A percentile compares a stretch with the other conserved stretches of the same genome.
phyloP scores from a whole-genome alignment of 2,888 invertebrate species.

The Onthophagus sagittarius region DNA sequence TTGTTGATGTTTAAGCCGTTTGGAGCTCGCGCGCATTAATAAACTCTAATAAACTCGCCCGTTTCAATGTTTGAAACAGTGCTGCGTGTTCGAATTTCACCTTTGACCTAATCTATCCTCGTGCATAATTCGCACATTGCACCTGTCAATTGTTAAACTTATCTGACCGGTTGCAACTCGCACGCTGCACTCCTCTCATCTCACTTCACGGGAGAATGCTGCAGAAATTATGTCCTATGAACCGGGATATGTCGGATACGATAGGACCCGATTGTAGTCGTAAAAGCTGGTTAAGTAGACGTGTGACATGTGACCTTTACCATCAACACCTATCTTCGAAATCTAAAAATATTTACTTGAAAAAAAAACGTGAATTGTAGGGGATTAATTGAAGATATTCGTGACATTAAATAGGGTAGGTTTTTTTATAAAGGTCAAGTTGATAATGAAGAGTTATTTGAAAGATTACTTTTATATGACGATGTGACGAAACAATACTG shows the following conservation, averaged over 20 bases:
- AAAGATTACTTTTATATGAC: neutral
- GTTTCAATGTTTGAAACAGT: too few species aligned
- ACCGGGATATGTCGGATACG: neutral
- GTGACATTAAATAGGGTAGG: neutral
- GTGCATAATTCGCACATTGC: neutral
- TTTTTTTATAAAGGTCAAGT: neutral
- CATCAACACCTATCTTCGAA: neutral
- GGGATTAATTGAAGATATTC: neutral
- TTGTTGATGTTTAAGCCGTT: neutral
- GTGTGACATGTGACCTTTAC: neutral
- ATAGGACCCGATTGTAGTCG: neutral
- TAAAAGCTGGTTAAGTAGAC: neutral
- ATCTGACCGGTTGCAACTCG: neutral
- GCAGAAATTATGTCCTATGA: neutral
- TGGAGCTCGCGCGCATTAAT: too few species aligned
- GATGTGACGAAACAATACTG: neutral
- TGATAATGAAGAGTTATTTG: neutral
- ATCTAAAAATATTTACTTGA: too few species aligned
- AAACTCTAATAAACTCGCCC: too few species aligned
- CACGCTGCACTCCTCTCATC: neutral
- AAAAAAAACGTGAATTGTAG: too few species aligned
- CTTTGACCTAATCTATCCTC: neutral
- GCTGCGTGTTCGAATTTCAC: neutral
- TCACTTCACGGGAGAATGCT: neutral
- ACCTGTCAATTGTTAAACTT: neutral